Evolutionary conservation across 2,113 vertebrate genomes (phyloP).

Genomic region (Sinocyclocheilus grahami): DNA sequence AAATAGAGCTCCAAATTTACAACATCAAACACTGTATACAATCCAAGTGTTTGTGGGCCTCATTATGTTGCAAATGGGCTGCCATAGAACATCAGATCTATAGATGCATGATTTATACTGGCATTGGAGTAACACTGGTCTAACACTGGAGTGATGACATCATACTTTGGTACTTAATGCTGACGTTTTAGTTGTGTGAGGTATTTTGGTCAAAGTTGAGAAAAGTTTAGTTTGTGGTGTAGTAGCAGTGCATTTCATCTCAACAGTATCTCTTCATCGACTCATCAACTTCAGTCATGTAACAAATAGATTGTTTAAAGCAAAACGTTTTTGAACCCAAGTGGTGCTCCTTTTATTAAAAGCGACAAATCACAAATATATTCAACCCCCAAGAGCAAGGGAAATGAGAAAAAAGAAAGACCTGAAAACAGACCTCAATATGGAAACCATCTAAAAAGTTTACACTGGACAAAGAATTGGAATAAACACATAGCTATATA

Average conservation of each 20-base stretch:
- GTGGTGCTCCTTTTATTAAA: no score
- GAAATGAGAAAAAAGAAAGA: background rate
- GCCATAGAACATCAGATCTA: background rate
- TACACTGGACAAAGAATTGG: conserved; percentile 5
- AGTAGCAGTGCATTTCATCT: no score
- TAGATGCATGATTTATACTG: background rate
- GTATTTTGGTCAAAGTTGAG: background rate
- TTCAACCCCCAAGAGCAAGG: background rate
- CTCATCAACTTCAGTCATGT: no score
- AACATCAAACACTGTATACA: background rate
- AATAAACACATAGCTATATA: conserved; percentile 9
- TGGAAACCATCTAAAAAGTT: conserved; percentile 29
- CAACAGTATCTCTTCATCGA: no score
- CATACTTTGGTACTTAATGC: background rate
- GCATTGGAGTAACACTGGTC: conserved; percentile 26
- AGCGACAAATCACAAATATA: background rate
- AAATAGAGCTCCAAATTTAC: background rate
- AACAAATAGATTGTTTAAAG: no score
- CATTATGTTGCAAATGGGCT: background rate
- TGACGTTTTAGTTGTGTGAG: background rate
- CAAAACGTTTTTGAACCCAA: no score
- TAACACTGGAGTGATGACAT: conserved; percentile 3
- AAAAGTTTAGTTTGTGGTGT: background rate
- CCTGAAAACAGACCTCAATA: conserved; percentile 14
- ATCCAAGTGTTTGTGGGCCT: background rate